A percentile compares a stretch with the other conserved stretches of the same genome.
These are phyloP conservation scores for Hucho hucho DNA, from an alignment of 2,113 vertebrate genomes.

Conservation along the genomic window DNA sequence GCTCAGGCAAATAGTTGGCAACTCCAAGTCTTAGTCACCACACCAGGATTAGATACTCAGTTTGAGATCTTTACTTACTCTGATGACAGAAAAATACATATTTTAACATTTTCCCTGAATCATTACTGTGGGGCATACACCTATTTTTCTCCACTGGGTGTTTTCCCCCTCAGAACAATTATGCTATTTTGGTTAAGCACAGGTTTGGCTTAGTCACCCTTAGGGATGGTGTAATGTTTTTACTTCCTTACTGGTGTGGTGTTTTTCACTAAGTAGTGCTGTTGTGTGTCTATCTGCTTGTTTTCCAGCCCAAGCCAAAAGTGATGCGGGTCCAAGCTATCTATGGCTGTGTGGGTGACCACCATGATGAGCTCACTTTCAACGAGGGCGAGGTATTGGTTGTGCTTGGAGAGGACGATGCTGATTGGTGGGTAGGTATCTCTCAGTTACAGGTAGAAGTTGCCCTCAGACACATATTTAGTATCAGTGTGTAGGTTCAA, in stretches of 20 bases:
- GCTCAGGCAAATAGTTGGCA: no score
- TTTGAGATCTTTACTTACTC: no score
- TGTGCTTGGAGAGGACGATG: constrained; percentile 68
- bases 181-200: no score
- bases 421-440: constrained; percentile 75
- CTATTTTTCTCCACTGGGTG: no score
- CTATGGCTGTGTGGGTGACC: constrained; percentile 69
- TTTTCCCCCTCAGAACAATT: no score
- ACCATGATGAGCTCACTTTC: constrained; percentile 74
- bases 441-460: not conserved
- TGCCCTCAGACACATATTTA: not conserved
- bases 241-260: not conserved
- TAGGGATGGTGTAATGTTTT: not conserved
- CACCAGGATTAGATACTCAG: no score
- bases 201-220: not conserved
- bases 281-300: not conserved
- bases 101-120: no score
- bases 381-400: constrained; percentile 65
- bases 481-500: not conserved
- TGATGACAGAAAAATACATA: no score
- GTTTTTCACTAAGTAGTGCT: not conserved
- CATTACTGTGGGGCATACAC: no score
- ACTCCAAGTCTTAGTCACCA: no score
- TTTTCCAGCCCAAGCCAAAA: constrained; percentile 46
- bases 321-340: constrained; percentile 60